Conservation (phyloP, 2,797 vertebrate species). For the Eurystomus glaucurus region DNA sequence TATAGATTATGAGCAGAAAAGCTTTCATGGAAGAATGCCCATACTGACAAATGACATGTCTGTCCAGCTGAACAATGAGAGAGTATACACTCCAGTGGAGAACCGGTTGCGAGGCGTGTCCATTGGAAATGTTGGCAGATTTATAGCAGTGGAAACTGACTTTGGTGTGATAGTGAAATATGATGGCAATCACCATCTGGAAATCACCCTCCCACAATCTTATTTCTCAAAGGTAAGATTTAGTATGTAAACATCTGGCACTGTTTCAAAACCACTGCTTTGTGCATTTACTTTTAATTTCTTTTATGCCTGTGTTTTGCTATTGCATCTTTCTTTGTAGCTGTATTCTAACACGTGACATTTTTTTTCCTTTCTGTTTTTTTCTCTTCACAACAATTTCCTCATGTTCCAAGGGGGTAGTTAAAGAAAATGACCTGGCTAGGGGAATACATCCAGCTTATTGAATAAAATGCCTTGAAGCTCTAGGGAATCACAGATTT, state of each 20-base stretch:
- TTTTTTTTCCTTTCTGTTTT: background rate
- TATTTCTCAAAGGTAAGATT: conserved; percentile 90
- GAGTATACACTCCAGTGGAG: conserved; percentile 84
- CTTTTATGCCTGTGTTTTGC: background rate
- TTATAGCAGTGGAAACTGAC: conserved; percentile 87
- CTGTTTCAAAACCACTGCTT: background rate
- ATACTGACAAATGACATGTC: background rate
- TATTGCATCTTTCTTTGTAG: background rate
- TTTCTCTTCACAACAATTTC: background rate
- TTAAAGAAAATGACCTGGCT: background rate
- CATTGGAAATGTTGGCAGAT: conserved; percentile 87
- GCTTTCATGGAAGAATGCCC: background rate
- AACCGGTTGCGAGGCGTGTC: conserved; percentile 68
- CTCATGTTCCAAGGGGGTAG: background rate
- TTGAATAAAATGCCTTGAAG: background rate
- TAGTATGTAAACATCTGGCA: background rate
- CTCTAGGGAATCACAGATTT: background rate
- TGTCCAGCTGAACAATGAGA: conserved; percentile 65
- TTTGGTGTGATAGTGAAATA: conserved; percentile 91
- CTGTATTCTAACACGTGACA: background rate
- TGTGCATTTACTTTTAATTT: background rate
- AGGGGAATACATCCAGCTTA: background rate
- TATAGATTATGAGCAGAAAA: background rate
- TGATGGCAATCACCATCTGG: conserved; percentile 90
- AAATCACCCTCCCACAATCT: conserved; percentile 88